Evolutionary conservation across 2,797 vertebrate species (phyloP).

Genomic region (Anguilla obscura): DNA sequence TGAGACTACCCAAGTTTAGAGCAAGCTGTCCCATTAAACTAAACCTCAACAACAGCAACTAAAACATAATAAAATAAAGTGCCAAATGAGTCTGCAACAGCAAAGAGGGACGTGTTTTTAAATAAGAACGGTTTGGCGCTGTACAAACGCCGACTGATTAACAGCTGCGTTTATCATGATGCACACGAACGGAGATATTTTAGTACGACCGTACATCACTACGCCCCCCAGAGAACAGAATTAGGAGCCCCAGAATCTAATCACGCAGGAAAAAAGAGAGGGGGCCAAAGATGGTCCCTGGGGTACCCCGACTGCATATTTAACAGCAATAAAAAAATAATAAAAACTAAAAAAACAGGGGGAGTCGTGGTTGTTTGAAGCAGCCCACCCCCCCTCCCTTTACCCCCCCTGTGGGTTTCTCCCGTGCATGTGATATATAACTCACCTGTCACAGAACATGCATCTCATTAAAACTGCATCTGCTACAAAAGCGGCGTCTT

Average conservation of each 20-base stretch:
- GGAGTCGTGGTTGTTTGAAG: background rate
- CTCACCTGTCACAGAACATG: conserved; percentile 43
- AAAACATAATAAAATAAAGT: background rate
- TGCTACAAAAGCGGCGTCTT: conserved; percentile 15
- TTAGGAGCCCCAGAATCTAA: conserved; percentile 31
- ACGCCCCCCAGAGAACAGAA: conserved; percentile 31
- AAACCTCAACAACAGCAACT: background rate
- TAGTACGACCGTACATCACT: conserved; percentile 50
- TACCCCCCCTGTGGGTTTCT: conserved; percentile 31
- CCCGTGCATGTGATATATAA: conserved; percentile 45
- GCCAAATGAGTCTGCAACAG: background rate
- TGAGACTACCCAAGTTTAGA: background rate
- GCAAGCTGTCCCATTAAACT: background rate
- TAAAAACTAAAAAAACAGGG: conserved; percentile 14
- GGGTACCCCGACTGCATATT: background rate
- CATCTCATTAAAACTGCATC: conserved; percentile 54
- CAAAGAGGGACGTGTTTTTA: background rate
- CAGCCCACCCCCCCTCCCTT: background rate
- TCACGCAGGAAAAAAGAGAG: conserved; percentile 29
- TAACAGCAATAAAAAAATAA: conserved; percentile 23
- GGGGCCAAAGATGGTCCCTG: background rate
- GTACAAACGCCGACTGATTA: background rate
- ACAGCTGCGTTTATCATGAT: background rate
- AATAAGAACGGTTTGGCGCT: background rate
- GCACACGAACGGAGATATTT: conserved; percentile 53